Conservation (phyloP, 2,113 vertebrate genomes). For the Panthera tigris region DNA sequence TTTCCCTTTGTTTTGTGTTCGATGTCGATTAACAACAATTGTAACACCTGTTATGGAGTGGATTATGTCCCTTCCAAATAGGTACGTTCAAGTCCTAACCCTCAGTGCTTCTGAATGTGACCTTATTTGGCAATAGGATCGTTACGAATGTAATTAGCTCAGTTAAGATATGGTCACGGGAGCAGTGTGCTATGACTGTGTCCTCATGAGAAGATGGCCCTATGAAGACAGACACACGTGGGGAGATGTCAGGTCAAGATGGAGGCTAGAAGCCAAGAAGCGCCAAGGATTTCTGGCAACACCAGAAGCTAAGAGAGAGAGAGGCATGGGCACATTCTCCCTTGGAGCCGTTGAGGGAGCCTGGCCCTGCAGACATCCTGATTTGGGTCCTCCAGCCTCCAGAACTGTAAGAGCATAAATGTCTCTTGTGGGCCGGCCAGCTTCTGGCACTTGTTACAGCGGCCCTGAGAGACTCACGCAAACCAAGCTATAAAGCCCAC, state of each 20-base stretch:
- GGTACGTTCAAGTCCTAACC: background rate
- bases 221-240: background rate
- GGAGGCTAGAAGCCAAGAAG: background rate
- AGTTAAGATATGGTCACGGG: background rate
- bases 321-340: background rate
- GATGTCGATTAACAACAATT: background rate
- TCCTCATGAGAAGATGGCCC: background rate
- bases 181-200: background rate
- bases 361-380: background rate
- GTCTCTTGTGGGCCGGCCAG: background rate
- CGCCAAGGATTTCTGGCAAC: accelerated
- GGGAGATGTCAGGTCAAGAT: background rate
- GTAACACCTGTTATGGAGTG: background rate
- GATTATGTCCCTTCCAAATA: background rate
- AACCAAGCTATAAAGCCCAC: background rate
- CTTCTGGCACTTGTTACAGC: too few species aligned
- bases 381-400: background rate
- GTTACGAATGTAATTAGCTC: background rate
- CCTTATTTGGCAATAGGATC: background rate
- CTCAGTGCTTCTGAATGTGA: background rate
- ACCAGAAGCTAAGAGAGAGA: background rate
- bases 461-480: background rate
- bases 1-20: background rate
- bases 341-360: background rate
- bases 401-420: background rate